Base-by-base conservation (phyloP, 2,113 vertebrate genomes). In the Pseudolaguvia tuberculata region DNA sequence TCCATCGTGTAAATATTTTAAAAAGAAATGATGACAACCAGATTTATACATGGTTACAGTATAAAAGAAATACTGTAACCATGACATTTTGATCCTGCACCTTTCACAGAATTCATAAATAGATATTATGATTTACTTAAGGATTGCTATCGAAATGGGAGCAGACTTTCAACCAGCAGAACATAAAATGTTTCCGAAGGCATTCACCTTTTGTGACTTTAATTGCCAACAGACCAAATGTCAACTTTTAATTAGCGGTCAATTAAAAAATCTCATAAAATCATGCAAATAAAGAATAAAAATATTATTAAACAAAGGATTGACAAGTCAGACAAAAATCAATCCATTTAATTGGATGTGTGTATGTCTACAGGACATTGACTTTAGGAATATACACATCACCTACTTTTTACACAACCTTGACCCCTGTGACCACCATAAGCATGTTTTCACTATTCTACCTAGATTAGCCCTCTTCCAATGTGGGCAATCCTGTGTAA, bases 371-470 rank as follows among this genome's bases (percentile, higher is more conserved):
- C 0, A 3, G 71, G 52, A 65, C 42, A 42, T 45, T 67, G 39
- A 1, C 25, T 59, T 35, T 17, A 14, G 68, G 72, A 76, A 69
- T 79, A 82, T 85, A 84, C 84, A 82, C 73, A 80, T 67, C 78
- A 72, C 62, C 53, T 47, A 63, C 66, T 70, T 80, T 82, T 73
- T 78, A 77, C 79, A 70, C 74, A 52, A n/a, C 70, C 56, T 57
- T 79, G 82, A 52, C 77, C 83, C 77, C 39, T 52, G 47, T 70
- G 81, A 87, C 84, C 83, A 61, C 68, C 14, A 39, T 15, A 58
- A 79, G 25, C 74, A 68, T n/a, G 63, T 76, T 67, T 66, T 10
- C 65, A 56, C 72, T 14, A 72, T 52, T 72, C 45, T 27, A 50
- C 58, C 69, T 15, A 50, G 70, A 73, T 79, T 76, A 82, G 76